Evolutionary conservation across 2,888 invertebrate species (phyloP).

Genomic region (Xanthia togata): DNA sequence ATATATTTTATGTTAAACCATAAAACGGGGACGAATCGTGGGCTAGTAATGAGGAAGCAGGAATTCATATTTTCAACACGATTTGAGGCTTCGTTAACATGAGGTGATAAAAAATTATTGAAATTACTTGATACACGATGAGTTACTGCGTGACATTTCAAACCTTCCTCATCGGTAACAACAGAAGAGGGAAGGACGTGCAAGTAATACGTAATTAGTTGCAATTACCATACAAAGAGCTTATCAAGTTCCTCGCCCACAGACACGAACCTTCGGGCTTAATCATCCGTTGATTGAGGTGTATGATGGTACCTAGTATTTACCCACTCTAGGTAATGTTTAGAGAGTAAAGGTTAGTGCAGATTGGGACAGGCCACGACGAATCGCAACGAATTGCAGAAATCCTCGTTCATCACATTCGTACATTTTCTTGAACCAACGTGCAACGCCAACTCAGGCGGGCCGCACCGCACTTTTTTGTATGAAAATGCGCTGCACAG

Average conservation of each 20-base stretch:
- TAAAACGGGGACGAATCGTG: too few species aligned
- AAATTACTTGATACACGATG: background rate
- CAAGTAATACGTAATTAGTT: slow-evolving; percentile 66
- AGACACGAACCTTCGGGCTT: slow-evolving; percentile 62
- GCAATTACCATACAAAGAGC: slow-evolving; percentile 79
- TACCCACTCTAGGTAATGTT: background rate
- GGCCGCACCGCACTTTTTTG: too few species aligned
- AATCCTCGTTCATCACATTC: too few species aligned
- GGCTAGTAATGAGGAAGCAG: background rate
- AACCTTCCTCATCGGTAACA: slow-evolving; percentile 46
- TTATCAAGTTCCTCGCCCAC: slow-evolving; percentile 65
- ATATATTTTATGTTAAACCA: too few species aligned
- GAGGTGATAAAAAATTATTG: background rate
- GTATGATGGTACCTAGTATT: background rate
- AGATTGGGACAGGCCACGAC: too few species aligned
- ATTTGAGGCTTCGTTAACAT: background rate
- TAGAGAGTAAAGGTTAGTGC: background rate
- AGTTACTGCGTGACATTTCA: slow-evolving; percentile 47
- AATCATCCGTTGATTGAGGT: slow-evolving; percentile 62
- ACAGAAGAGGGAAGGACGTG: slow-evolving; percentile 49
- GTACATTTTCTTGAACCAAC: too few species aligned
- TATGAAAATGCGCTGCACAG: too few species aligned
- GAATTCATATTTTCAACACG: background rate
- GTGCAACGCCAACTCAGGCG: too few species aligned
- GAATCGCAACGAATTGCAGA: too few species aligned